Evolutionary conservation across 2,888 invertebrate species (phyloP).

Genomic region (Ophion ellenae): DNA sequence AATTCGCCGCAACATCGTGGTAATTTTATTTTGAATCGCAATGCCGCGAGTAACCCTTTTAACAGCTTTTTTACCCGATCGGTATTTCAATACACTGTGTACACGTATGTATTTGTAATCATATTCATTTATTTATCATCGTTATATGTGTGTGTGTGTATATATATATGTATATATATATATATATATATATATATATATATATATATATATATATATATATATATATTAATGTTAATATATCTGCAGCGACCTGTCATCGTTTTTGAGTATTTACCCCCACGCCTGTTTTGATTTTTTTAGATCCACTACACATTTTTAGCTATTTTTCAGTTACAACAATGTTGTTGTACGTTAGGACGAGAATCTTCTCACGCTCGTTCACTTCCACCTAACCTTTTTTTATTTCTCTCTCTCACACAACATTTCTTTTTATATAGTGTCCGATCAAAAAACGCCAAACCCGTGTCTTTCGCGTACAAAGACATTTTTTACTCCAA

Average conservation of each 20-base stretch:
- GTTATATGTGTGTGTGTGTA: constrained; percentile 41
- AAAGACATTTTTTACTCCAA: not conserved
- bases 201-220: constrained; percentile 40
- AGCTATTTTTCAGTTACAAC: not conserved
- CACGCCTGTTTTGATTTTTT: constrained; percentile 30
- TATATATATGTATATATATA: constrained; percentile 39
- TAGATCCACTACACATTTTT: constrained; percentile 11
- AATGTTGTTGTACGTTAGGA: not conserved
- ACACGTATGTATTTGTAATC: constrained; percentile 43
- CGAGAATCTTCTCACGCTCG: constrained; percentile 3
- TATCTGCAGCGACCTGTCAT: constrained; percentile 46
- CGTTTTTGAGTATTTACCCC: not conserved
- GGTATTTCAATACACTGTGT: constrained; percentile 63
- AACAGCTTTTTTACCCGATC: constrained; percentile 80
- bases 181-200: constrained; percentile 39
- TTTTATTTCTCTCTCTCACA: not conserved
- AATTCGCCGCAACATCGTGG: constrained; percentile 16
- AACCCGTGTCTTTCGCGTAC: not conserved
- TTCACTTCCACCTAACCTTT: constrained; percentile 19
- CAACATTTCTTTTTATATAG: not conserved
- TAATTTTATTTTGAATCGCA: constrained; percentile 31
- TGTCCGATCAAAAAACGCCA: not conserved
- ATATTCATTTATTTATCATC: constrained; percentile 57
- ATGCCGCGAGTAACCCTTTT: constrained; percentile 72
- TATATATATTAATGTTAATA: constrained; percentile 47